phyloP scores from a whole-genome alignment of 1,140 invertebrate genomes.

The Formica selysi region DNA sequence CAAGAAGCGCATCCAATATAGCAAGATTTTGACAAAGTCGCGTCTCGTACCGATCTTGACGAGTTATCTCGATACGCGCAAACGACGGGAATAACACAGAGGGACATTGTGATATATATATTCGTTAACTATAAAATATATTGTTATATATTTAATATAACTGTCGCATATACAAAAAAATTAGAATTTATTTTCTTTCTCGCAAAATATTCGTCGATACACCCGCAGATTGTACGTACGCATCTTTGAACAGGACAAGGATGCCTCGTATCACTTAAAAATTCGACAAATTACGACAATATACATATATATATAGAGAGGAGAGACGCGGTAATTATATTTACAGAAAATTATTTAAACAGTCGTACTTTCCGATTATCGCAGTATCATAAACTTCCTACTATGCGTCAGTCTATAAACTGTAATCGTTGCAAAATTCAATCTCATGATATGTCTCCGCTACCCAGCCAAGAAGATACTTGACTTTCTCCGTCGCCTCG shows the following conservation, averaged over 20 bases:
- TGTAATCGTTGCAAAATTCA: conserved; percentile 72
- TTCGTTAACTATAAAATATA: conserved; percentile 21
- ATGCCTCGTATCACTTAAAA: background rate
- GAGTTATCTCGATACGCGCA: background rate
- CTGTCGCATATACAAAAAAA: conserved; percentile 44
- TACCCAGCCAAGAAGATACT: conserved; percentile 82
- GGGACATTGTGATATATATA: background rate
- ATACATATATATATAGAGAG: conserved; percentile 27
- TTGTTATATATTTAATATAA: conserved; percentile 27
- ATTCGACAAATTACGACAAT: conserved; percentile 62
- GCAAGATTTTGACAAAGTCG: background rate
- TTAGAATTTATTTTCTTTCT: conserved; percentile 51
- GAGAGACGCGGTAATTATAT: conserved; percentile 18
- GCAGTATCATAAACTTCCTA: conserved; percentile 4
- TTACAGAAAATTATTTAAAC: conserved; percentile 49
- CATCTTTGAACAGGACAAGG: conserved; percentile 16
- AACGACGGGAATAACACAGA: background rate
- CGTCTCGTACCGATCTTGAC: background rate
- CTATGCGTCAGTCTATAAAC: conserved; percentile 41
- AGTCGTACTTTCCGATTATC: conserved; percentile 34
- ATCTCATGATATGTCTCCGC: conserved; percentile 80
- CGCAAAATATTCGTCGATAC: conserved; percentile 49
- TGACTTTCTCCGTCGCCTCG: conserved; percentile 79
- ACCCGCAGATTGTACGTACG: background rate
- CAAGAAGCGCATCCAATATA: background rate